Base-by-base conservation (phyloP, 2,797 vertebrate species). In the Sebastes alutus region DNA sequence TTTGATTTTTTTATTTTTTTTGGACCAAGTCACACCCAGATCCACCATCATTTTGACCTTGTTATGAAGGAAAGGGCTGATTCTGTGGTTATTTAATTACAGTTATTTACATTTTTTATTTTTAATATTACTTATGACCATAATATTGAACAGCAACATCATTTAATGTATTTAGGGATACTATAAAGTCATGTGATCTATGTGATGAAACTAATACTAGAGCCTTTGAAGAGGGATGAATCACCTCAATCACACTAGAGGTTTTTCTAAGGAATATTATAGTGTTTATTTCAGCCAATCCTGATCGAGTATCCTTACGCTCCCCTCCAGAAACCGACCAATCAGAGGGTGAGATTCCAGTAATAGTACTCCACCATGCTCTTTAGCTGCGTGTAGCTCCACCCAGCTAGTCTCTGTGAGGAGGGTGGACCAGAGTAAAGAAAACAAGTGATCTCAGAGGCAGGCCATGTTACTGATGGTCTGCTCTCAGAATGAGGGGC, bases 381-480 rank as follows among this genome's bases (percentile, higher is more conserved):
- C 58, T 78, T n/a, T 22, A 23, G 78, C 69, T 25, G 77, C 67
- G 33, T 23, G 75, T 83, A 46, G 77, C 94, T 78, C 95, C 95
- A 11, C 95, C 95, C 76, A 76, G 18, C 75, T 42, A 55, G 87
- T 55, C 60, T 74, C 72, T 38, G 85, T 64, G 20, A 83, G 4
- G 84, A 88, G 89, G 83, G 86, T n/a, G 87, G 88, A 87, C 84
- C 78, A 22, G 87, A 84, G 88, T 60, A 90, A 91, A 92, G 93
- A 95, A 94, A 95, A 95, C 91, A 94, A 94, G 88, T 89, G 70
- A 82, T 76, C 85, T 89, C 88, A 82, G 81, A 79, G 55, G 69
- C 87, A 55, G 65, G 35, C 58, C 78, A 67, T 88, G 91, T 92
- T 90, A 59, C 52, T 78, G 87, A 81, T 81, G 82, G 80, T 25